Evolutionary conservation across 2,888 invertebrate genomes (phyloP).

Genomic region (Coenonympha arcania): DNA sequence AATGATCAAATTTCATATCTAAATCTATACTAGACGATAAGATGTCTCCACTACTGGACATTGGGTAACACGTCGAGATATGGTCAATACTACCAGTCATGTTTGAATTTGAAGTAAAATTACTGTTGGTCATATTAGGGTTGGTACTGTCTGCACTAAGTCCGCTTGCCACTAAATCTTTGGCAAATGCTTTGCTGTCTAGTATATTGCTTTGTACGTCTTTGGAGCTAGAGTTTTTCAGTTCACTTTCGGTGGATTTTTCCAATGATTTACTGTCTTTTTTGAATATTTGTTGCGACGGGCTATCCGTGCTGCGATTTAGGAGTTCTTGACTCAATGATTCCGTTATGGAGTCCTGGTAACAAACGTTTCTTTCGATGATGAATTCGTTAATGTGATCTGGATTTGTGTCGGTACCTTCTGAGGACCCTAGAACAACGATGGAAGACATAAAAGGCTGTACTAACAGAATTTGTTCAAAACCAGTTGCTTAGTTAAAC

Average conservation of each 20-base stretch:
- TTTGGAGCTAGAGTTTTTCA: constrained; percentile 62
- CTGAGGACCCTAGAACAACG: constrained; percentile 55
- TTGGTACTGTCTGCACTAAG: constrained; percentile 61
- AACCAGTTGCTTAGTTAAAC: too few relatives aligned
- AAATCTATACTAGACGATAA: constrained; percentile 63
- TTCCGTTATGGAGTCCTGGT: constrained; percentile 67
- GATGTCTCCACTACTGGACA: constrained; percentile 60
- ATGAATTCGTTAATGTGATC: constrained; percentile 67
- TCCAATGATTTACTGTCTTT: constrained; percentile 55
- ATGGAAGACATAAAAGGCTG: too few relatives aligned
- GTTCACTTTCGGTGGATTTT: constrained; percentile 56
- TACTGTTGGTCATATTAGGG: constrained; percentile 61
- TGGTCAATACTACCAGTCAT: constrained; percentile 63
- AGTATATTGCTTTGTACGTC: constrained; percentile 57
- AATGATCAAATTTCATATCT: constrained; percentile 78
- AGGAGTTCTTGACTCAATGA: constrained; percentile 62
- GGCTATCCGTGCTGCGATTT: constrained; percentile 58
- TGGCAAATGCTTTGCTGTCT: constrained; percentile 50
- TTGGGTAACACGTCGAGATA: constrained; percentile 57
- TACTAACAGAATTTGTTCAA: too few relatives aligned
- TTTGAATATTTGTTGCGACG: constrained; percentile 41
- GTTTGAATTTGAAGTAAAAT: constrained; percentile 62
- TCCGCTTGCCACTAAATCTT: constrained; percentile 51
- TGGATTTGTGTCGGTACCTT: constrained; percentile 57
- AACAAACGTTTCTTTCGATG: constrained; percentile 66